Conservation (phyloP, 2,113 vertebrate species). For the Rhabdomys dilectus region DNA sequence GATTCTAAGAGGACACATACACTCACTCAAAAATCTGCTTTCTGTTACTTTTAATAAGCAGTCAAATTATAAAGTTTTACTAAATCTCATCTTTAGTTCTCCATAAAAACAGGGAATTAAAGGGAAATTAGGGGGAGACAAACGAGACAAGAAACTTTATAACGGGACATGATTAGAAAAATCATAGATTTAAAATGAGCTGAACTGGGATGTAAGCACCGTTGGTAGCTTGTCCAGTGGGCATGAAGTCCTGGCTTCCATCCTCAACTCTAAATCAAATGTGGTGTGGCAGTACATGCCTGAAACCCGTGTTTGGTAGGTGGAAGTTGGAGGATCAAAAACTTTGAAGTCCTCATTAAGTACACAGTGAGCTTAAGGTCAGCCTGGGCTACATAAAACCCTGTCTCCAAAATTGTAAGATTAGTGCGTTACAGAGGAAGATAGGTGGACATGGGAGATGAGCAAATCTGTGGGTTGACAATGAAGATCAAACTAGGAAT, state of each 20-base stretch:
- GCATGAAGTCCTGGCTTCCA: neutral
- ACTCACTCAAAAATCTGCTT: neutral
- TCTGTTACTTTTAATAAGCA: neutral
- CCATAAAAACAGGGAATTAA: neutral
- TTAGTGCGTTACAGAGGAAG: neutral
- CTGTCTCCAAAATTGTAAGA: neutral
- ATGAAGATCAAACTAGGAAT: neutral
- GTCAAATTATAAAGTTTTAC: conserved; percentile 25
- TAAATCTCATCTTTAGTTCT: neutral
- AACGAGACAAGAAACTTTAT: neutral
- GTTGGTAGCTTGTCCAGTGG: neutral
- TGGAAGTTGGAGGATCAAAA: neutral
- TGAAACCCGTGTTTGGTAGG: neutral
- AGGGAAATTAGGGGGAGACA: neutral
- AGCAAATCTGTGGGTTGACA: neutral
- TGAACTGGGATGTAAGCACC: no score
- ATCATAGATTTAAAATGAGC: neutral
- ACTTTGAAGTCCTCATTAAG: neutral
- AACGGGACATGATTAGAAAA: neutral
- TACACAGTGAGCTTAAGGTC: neutral
- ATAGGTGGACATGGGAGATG: neutral
- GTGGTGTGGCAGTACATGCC: neutral
- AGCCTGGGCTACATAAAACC: neutral
- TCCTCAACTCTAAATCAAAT: neutral
- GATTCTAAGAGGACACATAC: neutral